Conservation (phyloP, 2,113 vertebrate genomes). For the Nesospiza acunhae region DNA sequence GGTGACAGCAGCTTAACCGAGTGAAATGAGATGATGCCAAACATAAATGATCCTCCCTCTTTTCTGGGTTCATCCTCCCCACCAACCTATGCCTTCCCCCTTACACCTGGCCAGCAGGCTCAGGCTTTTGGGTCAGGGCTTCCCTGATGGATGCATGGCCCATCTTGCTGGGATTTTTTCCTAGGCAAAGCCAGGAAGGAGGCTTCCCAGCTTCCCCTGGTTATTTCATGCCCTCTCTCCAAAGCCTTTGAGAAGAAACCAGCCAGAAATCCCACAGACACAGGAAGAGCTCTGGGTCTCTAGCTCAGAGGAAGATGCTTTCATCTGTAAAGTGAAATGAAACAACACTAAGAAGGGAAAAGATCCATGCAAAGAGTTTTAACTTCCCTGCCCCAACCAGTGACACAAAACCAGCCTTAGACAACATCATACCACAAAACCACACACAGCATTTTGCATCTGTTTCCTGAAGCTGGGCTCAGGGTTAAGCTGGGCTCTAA, state of each 20-base stretch:
- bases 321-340: neutral
- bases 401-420: neutral
- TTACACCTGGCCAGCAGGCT: neutral
- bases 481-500: neutral
- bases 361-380: neutral
- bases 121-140: neutral
- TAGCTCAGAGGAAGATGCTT: neutral
- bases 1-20: neutral
- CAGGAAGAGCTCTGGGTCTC: neutral
- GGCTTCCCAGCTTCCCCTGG: neutral
- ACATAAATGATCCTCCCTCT: neutral
- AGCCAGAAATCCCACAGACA: neutral
- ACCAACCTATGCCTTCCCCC: neutral
- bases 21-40: neutral
- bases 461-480: neutral
- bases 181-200: neutral
- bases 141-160: neutral
- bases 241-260: neutral
- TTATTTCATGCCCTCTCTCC: neutral
- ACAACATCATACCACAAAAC: neutral
- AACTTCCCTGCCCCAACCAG: neutral
- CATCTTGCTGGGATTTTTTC: neutral
- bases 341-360: neutral
- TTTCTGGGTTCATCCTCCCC: neutral
- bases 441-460: neutral